Evolutionary conservation across 2,888 invertebrate species (phyloP).

Genomic region (Dolichomitus sp.): DNA sequence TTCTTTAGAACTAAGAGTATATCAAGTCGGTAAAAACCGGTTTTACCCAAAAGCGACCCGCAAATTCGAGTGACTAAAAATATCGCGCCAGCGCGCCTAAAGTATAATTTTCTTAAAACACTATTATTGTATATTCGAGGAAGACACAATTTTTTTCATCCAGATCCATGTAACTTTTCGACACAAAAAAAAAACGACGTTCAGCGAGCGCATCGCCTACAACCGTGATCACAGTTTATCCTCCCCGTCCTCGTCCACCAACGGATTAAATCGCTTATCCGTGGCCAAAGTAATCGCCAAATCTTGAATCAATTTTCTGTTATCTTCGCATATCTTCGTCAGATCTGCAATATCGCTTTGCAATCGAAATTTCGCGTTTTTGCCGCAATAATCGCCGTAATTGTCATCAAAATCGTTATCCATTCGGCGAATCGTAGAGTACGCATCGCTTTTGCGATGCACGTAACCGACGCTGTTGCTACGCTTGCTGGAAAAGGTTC

Average conservation of each 20-base stretch:
- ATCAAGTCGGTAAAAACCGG: slow-evolving; percentile 41
- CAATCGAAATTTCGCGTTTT: slow-evolving; percentile 67
- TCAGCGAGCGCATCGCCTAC: background rate
- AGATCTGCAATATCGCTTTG: slow-evolving; percentile 78
- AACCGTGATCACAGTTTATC: slow-evolving; percentile 40
- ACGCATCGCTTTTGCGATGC: slow-evolving; percentile 74
- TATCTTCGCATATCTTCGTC: slow-evolving; percentile 79
- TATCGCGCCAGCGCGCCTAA: slow-evolving; percentile 26
- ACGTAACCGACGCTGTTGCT: slow-evolving; percentile 74
- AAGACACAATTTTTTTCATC: slow-evolving; percentile 1
- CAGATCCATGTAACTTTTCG: slow-evolving; percentile 2
- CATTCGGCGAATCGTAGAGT: slow-evolving; percentile 68
- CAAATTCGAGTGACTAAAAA: slow-evolving; percentile 13
- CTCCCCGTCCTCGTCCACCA: slow-evolving; percentile 57
- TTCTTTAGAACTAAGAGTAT: slow-evolving; percentile 22
- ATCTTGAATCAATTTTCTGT: slow-evolving; percentile 80
- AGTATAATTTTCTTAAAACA: background rate
- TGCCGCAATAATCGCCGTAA: slow-evolving; percentile 57
- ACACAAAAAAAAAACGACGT: background rate
- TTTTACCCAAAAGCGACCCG: slow-evolving; percentile 20
- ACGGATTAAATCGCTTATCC: slow-evolving; percentile 63
- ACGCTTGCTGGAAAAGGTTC: slow-evolving; percentile 73
- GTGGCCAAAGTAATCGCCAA: slow-evolving; percentile 73
- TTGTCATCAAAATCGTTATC: slow-evolving; percentile 68
- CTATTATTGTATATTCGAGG: background rate